phyloP scores from a whole-genome alignment of 2,113 vertebrate species.

The Narcine bancroftii region DNA sequence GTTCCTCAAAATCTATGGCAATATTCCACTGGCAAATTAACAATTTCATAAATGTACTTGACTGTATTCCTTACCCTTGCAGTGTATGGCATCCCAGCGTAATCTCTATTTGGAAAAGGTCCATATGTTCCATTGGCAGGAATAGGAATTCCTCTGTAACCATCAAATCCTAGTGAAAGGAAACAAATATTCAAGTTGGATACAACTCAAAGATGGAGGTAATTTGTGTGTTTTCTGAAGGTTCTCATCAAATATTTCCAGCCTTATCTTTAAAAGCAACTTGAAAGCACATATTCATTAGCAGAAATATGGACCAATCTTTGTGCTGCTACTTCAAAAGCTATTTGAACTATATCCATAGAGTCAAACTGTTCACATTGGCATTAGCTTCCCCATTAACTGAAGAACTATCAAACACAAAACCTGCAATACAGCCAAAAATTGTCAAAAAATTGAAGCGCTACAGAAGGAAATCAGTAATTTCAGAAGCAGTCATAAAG shows the following conservation, averaged over 20 bases:
- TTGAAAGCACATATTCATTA: background rate
- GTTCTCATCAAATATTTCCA: background rate
- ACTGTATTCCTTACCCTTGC: conserved; percentile 58
- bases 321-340: background rate
- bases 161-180: conserved; percentile 56
- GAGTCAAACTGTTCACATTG: too few species aligned
- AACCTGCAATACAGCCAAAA: background rate
- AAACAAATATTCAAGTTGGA: background rate
- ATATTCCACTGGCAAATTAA: background rate
- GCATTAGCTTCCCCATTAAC: background rate
- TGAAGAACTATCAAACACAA: background rate
- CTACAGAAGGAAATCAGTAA: too few species aligned
- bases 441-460: too few species aligned
- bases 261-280: too few species aligned
- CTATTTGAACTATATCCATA: too few species aligned
- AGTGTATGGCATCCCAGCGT: conserved; percentile 60
- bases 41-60: background rate
- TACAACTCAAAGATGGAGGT: background rate
- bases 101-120: conserved; percentile 63
- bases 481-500: too few species aligned
- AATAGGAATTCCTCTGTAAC: conserved; percentile 57
- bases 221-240: background rate
- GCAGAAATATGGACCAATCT: too few species aligned
- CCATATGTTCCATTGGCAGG: conserved; percentile 60
- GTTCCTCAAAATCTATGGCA: background rate